Evolutionary conservation across 1,140 invertebrate genomes (phyloP).

Genomic region (Mactra quadrangularis): DNA sequence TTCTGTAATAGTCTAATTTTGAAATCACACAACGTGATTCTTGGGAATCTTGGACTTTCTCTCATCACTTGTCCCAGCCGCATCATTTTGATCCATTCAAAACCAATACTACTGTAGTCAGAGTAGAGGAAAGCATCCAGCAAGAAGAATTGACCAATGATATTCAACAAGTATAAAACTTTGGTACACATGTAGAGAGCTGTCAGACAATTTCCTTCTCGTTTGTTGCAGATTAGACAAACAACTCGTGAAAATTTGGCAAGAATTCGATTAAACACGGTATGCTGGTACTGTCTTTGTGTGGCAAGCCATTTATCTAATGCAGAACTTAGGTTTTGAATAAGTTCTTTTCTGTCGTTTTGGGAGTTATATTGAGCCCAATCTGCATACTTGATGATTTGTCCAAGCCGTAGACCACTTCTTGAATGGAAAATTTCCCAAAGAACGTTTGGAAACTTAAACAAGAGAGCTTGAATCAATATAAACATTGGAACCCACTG

Average conservation of each 20-base stretch:
- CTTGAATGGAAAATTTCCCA: slow-evolving; percentile 74
- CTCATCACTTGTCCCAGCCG: slow-evolving; percentile 81
- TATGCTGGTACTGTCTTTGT: slow-evolving; percentile 75
- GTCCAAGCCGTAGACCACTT: slow-evolving; percentile 74
- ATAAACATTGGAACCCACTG: slow-evolving; percentile 98
- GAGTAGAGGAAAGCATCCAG: slow-evolving; percentile 78
- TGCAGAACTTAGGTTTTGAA: slow-evolving; percentile 74
- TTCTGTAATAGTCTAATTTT: slow-evolving; percentile 83
- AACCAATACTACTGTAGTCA: slow-evolving; percentile 80
- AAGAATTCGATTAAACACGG: slow-evolving; percentile 72
- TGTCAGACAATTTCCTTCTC: slow-evolving; percentile 81
- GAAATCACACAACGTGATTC: slow-evolving; percentile 85
- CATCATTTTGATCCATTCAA: slow-evolving; percentile 82
- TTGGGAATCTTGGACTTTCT: slow-evolving; percentile 83
- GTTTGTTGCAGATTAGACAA: slow-evolving; percentile 81
- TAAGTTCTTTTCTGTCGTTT: slow-evolving; percentile 74
- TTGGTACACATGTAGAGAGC: slow-evolving; percentile 81
- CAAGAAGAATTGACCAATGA: slow-evolving; percentile 80
- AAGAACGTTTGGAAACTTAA: slow-evolving; percentile 92
- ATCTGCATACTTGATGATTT: slow-evolving; percentile 85
- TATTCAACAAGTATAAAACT: slow-evolving; percentile 78
- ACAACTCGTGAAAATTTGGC: slow-evolving; percentile 68
- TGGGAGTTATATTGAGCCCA: slow-evolving; percentile 74
- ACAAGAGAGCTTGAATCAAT: slow-evolving; percentile 95
- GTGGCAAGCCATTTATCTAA: slow-evolving; percentile 79